Conservation (phyloP, 2,113 vertebrate species). For the Hyaena hyaena region DNA sequence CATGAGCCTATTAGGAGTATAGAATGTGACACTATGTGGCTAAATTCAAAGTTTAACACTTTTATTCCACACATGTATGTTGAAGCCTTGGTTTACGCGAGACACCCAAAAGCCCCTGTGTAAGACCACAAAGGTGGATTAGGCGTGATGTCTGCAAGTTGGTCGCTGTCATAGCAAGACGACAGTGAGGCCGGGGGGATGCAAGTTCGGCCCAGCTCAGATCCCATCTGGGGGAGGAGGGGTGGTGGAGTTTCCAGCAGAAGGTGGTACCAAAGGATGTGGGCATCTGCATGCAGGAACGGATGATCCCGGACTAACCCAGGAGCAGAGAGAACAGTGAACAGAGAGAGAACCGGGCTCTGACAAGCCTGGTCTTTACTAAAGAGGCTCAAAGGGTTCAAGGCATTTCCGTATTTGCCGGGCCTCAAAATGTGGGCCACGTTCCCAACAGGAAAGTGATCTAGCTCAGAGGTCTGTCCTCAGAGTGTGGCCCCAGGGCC, state of each 20-base stretch:
- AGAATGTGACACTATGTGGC: not conserved
- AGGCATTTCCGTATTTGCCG: fast-evolving
- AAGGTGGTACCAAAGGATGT: not conserved
- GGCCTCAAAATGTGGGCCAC: fast-evolving
- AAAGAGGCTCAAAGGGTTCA: too few species aligned
- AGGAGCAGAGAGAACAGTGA: not conserved
- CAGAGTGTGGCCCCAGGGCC: not conserved
- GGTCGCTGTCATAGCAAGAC: not conserved
- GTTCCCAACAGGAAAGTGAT: fast-evolving
- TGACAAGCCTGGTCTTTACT: not conserved
- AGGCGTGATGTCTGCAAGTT: not conserved
- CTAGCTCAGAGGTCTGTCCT: not conserved
- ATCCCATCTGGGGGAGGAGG: not conserved
- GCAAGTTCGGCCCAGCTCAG: not conserved
- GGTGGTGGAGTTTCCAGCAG: not conserved
- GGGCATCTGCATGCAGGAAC: not conserved
- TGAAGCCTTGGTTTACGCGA: not conserved
- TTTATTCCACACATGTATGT: not conserved
- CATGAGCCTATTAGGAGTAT: not conserved
- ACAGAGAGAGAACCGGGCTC: not conserved
- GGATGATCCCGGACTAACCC: not conserved
- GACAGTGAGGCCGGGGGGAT: not conserved
- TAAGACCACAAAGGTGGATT: not conserved
- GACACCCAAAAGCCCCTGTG: not conserved
- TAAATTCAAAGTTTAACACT: not conserved